These are phyloP conservation scores for Eueides isabella DNA, from an alignment of 1,140 invertebrate species.

Conservation along the genomic window DNA sequence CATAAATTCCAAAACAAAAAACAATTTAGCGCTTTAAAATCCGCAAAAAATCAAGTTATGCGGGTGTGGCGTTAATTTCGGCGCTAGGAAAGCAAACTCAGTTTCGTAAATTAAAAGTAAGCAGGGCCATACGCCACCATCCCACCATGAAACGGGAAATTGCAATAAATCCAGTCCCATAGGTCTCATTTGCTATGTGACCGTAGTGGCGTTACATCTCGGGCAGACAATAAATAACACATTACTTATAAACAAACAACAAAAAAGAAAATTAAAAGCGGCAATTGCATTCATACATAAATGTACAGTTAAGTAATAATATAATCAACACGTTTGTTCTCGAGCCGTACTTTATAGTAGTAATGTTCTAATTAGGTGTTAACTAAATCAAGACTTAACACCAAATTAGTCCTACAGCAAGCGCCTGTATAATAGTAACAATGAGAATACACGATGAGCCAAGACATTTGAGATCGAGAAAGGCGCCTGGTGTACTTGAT, in stretches of 20 bases:
- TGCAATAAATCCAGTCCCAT: constrained; percentile 51
- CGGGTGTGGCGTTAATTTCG: constrained; percentile 44
- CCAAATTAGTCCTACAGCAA: constrained; percentile 18
- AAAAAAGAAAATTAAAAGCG: not conserved
- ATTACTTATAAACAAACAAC: not conserved
- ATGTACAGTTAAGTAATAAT: not conserved
- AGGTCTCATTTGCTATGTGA: constrained; percentile 46
- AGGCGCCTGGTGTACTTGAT: not conserved
- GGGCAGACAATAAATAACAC: not conserved
- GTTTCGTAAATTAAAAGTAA: constrained; percentile 67
- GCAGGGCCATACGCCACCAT: constrained; percentile 40
- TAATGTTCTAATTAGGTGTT: constrained; percentile 24
- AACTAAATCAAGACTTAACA: constrained; percentile 27
- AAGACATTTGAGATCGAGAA: constrained; percentile 19
- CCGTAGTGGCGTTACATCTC: not conserved
- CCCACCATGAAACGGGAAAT: constrained; percentile 47
- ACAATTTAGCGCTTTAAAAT: constrained; percentile 41
- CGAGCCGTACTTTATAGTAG: not conserved
- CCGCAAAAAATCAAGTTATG: constrained; percentile 36
- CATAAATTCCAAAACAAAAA: constrained; percentile 43
- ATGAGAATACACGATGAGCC: constrained; percentile 24
- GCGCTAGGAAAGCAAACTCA: constrained; percentile 48
- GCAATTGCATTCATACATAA: not conserved
- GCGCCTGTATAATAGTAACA: constrained; percentile 13
- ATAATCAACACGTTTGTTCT: not conserved